Conservation (phyloP, 2,113 vertebrate genomes). For the Phrynocephalus versicolor region DNA sequence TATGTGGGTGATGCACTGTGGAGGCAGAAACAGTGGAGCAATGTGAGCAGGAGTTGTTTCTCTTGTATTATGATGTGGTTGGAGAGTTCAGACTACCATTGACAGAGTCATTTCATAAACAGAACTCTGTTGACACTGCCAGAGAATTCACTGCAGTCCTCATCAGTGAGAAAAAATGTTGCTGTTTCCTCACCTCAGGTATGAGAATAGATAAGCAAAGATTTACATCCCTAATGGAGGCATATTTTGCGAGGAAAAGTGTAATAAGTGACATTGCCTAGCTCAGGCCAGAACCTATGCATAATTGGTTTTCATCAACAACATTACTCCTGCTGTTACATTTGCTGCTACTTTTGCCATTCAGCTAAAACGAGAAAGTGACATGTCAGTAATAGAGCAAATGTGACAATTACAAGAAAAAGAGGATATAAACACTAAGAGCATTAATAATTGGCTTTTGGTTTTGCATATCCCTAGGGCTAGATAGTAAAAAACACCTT, state of each 20-base stretch:
- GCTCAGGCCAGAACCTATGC: neutral
- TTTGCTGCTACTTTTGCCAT: neutral
- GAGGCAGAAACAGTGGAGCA: too few relatives aligned
- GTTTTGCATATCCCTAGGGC: neutral
- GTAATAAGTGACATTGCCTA: neutral
- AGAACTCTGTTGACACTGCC: too few relatives aligned
- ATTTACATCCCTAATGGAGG: too few relatives aligned
- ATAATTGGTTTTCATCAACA: neutral
- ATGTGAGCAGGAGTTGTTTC: too few relatives aligned
- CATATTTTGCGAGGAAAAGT: too few relatives aligned
- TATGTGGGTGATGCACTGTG: too few relatives aligned
- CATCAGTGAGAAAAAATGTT: too few relatives aligned
- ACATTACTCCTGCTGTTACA: neutral
- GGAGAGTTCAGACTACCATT: too few relatives aligned
- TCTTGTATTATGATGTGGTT: too few relatives aligned
- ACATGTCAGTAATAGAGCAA: constrained; percentile 13
- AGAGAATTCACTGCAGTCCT: too few relatives aligned
- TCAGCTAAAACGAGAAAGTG: neutral
- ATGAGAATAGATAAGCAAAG: too few relatives aligned
- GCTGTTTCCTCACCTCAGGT: too few relatives aligned
- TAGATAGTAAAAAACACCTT: neutral
- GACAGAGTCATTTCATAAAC: neutral
- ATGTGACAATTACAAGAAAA: neutral
- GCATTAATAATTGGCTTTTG: rapidly evolving
- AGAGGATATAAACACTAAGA: neutral